These are phyloP conservation scores for Coenonympha arcania DNA, from an alignment of 2,888 invertebrate species.

Conservation along the genomic window DNA sequence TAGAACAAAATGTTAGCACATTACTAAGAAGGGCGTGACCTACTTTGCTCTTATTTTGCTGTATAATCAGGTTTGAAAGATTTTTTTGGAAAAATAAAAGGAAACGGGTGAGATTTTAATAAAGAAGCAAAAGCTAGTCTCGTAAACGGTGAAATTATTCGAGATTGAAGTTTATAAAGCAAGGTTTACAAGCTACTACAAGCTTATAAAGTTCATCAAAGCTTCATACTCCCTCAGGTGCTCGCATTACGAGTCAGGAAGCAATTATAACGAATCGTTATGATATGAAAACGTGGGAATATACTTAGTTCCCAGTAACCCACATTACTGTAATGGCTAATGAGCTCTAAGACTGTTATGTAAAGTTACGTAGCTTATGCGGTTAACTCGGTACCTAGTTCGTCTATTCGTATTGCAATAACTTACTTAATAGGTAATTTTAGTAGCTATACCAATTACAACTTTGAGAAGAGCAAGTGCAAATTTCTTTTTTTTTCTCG, in stretches of 20 bases:
- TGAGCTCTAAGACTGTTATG: slow-evolving; percentile 11
- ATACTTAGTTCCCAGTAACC: slow-evolving; percentile 16
- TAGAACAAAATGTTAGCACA: too few species aligned
- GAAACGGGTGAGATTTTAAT: too few species aligned
- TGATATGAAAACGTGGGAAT: neutral
- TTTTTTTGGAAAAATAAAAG: too few species aligned
- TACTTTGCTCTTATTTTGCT: too few species aligned
- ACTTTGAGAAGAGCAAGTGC: too few species aligned
- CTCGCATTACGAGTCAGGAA: slow-evolving; percentile 7
- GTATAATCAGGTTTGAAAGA: too few species aligned
- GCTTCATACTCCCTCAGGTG: neutral
- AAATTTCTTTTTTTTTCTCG: too few species aligned
- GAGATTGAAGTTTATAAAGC: too few species aligned
- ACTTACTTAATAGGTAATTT: neutral
- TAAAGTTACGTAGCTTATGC: slow-evolving; percentile 13
- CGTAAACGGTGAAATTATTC: neutral
- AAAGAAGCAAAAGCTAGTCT: too few species aligned
- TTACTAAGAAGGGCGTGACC: too few species aligned
- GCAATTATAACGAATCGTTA: slow-evolving; percentile 5
- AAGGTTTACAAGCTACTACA: neutral
- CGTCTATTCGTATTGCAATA: neutral
- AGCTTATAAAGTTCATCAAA: neutral
- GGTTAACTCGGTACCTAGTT: neutral
- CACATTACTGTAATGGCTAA: slow-evolving; percentile 10
- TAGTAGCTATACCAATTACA: too few species aligned